Base-by-base conservation (phyloP, 1,140 invertebrate species). In the Drosophila willistoni region DNA sequence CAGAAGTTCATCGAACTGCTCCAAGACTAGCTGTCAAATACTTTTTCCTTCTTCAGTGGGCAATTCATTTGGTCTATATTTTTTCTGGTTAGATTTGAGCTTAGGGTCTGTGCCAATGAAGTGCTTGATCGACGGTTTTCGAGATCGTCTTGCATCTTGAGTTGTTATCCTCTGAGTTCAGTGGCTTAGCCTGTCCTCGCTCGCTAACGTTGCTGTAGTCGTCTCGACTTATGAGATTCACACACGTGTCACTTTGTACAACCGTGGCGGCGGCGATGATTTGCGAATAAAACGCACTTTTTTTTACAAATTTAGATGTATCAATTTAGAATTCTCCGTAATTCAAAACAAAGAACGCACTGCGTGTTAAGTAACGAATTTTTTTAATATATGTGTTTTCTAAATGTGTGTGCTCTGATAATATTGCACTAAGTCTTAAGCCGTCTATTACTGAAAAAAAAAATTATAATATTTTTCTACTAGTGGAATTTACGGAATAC, bases 1-100 rank as follows among this genome's bases (percentile, higher is more conserved):
- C 95, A 99, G 95, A 93, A 99, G 96, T 95, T 99, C 99, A 95
- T 99, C 99, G 93, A 99, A 99, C 95, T 99, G 99, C 95, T 99
- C 99, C 94, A 99, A 94, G 93, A 99, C 98, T 94, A 99, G 95
- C 94, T 99, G 98, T 98, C 98, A 99, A 93, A 99, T 96, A 92
- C 97, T 96, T 94, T 98, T 98, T 93, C 97, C 94, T 93, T 95
- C 94, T 93, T 95, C 94, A 67, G 94, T 93, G 79, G 94, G 94
- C 92, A 95, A 93, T 94, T 95, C 99, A 94, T 99, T 99, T 93
- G 97, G 97, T 93, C 99, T 99, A 96, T 99, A 99, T 95, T 99
- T 99, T 91, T 98, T 98, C 94, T 98, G 97, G 93, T 98, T 96
- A 90, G 95, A 95, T 94, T 98, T 98, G 55, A 99, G 95, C 90